These are phyloP conservation scores for Melipona quadrifasciata DNA, from an alignment of 1,140 invertebrate genomes.

Conservation along the genomic window DNA sequence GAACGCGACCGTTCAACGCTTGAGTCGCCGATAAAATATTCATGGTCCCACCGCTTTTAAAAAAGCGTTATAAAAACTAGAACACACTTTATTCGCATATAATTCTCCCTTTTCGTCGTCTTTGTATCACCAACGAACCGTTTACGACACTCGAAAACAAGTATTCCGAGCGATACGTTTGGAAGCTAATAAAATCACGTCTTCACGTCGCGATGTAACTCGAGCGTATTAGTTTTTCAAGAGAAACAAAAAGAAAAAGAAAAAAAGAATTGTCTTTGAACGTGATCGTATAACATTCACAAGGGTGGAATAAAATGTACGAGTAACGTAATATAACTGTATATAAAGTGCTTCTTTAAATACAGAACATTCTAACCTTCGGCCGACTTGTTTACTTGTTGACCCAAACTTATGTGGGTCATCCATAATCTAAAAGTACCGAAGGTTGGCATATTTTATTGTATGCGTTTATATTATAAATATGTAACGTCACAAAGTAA, in stretches of 20 bases:
- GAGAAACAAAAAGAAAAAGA: no score
- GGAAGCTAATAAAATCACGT: background rate
- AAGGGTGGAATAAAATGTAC: background rate
- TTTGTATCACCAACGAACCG: background rate
- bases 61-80: background rate
- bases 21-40: background rate
- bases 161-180: background rate
- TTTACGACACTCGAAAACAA: no score
- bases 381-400: background rate
- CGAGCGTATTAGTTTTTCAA: background rate
- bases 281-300: no score
- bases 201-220: no score
- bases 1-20: background rate
- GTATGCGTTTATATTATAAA: background rate
- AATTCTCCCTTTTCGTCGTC: background rate
- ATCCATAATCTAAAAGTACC: background rate
- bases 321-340: background rate
- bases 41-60: background rate
- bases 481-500: background rate
- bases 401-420: background rate
- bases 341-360: background rate
- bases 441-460: background rate
- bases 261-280: background rate
- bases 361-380: background rate
- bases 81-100: background rate